Evolutionary conservation across 2,888 invertebrate genomes (phyloP), one percentile per base, ranked within the genome.

Genomic region (Acleris laterana): DNA sequence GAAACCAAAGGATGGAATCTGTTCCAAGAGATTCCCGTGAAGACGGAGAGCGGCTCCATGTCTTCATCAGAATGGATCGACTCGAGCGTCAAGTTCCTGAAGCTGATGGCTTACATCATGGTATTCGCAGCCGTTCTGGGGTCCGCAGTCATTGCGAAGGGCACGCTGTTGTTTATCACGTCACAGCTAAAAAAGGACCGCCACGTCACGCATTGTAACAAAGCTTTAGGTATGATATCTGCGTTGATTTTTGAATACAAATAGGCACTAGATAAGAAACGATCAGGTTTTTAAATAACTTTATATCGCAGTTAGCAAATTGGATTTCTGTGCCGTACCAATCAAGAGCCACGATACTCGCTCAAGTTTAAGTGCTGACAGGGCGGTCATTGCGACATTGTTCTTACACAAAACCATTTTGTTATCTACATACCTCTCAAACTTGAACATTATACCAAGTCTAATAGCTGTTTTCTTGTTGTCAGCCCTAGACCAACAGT

Each of bases 1-100:
- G 94, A 94, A 74, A 85, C 90, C 7, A 93, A 94, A 79, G 93
- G 95, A 90, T 98, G 98, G 98, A 96, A 98, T 80, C 93, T 95
- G 16, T 98, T 98, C 84, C 94, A 96, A 77, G 95, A 96, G 75
- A 93, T 95, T 11, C 96, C 96, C 1, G 93, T 95, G 60, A 94
- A 95, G 80, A 93, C 94, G 69, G 94, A 95, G 69, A 94, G 94
- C 46, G 96, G 96, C 49, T 96, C 97, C 1, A 95, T 95, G 90
- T 94, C 93, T 17, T 93, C 94, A 50, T 93, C 93, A 0, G 93
- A 90, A 71, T 95, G 94, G 85, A 89, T 96, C 59, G 94, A 95
- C 55, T 77, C 89, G 62, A 89, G 94, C 52, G 93, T 96, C 17
- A 95, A 95, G 79, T 65, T 94, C 7, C 86, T 96, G 28, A 97